Conservation (phyloP, 2,888 invertebrate species). For the Xestoiulus laeticollis region DNA sequence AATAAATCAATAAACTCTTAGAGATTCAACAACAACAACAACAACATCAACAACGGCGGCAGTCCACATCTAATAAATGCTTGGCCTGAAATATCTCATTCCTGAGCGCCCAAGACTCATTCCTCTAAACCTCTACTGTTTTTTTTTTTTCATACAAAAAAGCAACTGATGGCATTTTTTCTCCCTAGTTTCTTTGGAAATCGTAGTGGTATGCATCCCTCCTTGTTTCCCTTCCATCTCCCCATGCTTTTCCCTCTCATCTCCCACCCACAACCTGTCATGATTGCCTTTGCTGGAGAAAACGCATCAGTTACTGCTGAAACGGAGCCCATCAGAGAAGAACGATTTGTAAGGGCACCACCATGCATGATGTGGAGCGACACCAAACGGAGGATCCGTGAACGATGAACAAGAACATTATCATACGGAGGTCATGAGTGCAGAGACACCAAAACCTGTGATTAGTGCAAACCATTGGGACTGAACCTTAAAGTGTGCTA, state of each 20-base stretch:
- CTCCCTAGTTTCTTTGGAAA: not conserved
- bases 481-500: too few species aligned
- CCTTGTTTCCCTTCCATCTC: not conserved
- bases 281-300: conserved; percentile 32
- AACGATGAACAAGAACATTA: not conserved
- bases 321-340: conserved; percentile 13
- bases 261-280: conserved; percentile 27
- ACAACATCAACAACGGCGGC: not conserved
- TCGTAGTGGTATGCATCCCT: not conserved
- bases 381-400: not conserved
- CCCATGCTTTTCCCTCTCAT: not conserved
- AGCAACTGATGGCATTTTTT: conserved; percentile 22
- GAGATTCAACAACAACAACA: conserved; percentile 27
- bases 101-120: conserved; percentile 35
- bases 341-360: not conserved
- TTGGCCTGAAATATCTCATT: conserved; percentile 36
- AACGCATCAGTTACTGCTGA: conserved; percentile 36
- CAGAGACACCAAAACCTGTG: too few species aligned
- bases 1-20: conserved; percentile 33
- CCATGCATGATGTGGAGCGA: not conserved
- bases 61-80: conserved; percentile 31
- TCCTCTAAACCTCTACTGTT: conserved; percentile 36
- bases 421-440: too few species aligned
- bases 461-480: too few species aligned
- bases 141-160: conserved; percentile 23